These are phyloP conservation scores for Patella pellucida DNA, from an alignment of 2,888 invertebrate species.

Conservation along the genomic window DNA sequence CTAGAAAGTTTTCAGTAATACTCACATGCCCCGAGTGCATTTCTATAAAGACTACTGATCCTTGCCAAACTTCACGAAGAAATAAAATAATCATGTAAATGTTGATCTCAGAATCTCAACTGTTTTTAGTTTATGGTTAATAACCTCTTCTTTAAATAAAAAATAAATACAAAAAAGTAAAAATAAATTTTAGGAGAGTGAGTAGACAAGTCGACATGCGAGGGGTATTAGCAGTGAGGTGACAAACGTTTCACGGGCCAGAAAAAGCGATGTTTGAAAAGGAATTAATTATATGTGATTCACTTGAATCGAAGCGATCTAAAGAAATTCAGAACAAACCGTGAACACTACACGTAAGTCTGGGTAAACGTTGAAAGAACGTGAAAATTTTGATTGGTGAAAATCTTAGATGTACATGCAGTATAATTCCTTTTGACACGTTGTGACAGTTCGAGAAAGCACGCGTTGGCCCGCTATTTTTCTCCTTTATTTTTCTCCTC, in stretches of 20 bases:
- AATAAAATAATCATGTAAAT: no score
- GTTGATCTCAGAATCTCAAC: no score
- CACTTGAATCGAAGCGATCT: not conserved
- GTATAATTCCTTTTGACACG: not conserved
- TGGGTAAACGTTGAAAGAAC: not conserved
- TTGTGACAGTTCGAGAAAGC: slow-evolving; percentile 5
- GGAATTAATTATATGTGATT: not conserved
- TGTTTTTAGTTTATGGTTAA: no score
- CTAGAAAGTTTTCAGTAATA: no score
- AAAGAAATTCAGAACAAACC: not conserved
- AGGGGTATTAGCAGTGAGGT: not conserved
- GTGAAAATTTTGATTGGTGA: slow-evolving; percentile 5
- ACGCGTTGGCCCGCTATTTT: not conserved
- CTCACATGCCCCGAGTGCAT: no score
- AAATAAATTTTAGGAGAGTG: no score
- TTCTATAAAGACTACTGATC: no score
- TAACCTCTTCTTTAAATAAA: no score
- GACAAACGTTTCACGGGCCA: not conserved
- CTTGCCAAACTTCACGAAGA: no score
- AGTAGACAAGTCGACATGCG: not conserved
- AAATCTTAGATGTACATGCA: slow-evolving; percentile 1
- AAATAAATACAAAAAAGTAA: no score
- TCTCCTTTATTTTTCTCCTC: not conserved
- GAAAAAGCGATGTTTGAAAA: not conserved
- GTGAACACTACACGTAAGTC: not conserved